phyloP scores from a whole-genome alignment of 64 coral and sea anemone species.

The Trachythela sp. region DNA sequence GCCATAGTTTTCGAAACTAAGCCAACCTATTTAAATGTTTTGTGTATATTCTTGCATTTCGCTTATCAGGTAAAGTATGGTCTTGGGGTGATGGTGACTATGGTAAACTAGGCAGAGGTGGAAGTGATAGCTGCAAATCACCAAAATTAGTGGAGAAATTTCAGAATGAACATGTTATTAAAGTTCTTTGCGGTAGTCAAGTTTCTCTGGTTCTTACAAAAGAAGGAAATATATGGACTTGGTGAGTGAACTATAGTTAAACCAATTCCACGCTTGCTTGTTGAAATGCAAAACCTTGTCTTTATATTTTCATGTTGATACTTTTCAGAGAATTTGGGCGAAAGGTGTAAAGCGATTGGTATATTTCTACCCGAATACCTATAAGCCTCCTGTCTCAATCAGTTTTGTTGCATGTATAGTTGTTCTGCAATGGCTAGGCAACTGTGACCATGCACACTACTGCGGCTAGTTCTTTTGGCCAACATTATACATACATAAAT shows the following conservation, averaged over 20 bases:
- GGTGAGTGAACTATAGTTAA: constrained; percentile 26
- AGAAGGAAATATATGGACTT: constrained; percentile 86
- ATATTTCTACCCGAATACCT: too few species aligned
- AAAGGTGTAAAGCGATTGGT: too few species aligned
- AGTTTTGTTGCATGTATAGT: too few species aligned
- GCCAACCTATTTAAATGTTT: too few species aligned
- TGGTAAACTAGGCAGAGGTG: constrained; percentile 91
- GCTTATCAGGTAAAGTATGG: constrained; percentile 84
- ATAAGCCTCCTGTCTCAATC: too few species aligned
- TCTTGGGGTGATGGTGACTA: constrained; percentile 99
- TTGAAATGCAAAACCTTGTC: neutral
- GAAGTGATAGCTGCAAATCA: constrained; percentile 80
- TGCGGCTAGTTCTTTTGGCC: too few species aligned
- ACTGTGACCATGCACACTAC: too few species aligned
- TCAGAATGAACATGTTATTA: constrained; percentile 58
- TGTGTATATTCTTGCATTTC: neutral
- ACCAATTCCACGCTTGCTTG: neutral
- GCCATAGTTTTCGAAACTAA: too few species aligned
- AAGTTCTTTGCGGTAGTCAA: constrained; percentile 82
- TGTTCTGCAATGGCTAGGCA: too few species aligned
- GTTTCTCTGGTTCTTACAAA: constrained; percentile 82
- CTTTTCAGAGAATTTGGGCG: too few species aligned
- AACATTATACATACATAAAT: too few species aligned
- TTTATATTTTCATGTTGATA: too few species aligned
- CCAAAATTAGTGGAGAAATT: constrained; percentile 83